Conservation (phyloP, 2,888 invertebrate genomes). For the Cotesia congregata region DNA sequence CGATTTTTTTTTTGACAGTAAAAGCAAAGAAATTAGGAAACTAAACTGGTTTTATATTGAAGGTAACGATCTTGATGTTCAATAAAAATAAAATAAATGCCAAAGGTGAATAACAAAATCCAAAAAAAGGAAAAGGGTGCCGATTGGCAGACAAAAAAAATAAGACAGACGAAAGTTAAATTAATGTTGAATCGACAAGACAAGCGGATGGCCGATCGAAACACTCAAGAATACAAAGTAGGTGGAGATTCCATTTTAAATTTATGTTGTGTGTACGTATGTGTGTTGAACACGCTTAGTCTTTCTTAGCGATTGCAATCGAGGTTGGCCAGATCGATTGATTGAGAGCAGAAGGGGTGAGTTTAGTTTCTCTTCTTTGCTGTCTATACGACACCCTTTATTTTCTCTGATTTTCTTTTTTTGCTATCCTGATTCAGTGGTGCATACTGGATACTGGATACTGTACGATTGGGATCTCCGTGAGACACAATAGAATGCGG, state of each 20-base stretch:
- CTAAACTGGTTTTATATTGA: conserved; percentile 15
- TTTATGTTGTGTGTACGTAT: conserved; percentile 16
- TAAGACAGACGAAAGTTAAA: conserved; percentile 51
- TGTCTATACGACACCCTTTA: background rate
- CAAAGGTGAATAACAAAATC: conserved; percentile 38
- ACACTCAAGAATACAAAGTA: conserved; percentile 51
- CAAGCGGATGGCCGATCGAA: conserved; percentile 49
- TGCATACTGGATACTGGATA: conserved; percentile 3
- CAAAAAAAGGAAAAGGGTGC: conserved; percentile 4
- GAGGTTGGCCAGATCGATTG: conserved; percentile 15
- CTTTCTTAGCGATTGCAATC: conserved; percentile 30
- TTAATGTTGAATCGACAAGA: conserved; percentile 50
- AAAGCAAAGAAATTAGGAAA: background rate
- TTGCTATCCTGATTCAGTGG: conserved; percentile 43
- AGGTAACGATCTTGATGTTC: conserved; percentile 49
- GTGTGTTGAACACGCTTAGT: conserved; percentile 20
- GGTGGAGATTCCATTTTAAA: conserved; percentile 52
- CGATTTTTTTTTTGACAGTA: background rate
- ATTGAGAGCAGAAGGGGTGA: conserved; percentile 11
- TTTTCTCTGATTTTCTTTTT: conserved; percentile 42
- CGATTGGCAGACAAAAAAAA: conserved; percentile 36
- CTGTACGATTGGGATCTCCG: conserved; percentile 47
- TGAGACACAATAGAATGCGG: conserved; percentile 38
- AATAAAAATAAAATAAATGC: conserved; percentile 37
- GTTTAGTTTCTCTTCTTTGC: conserved; percentile 5